Percentiles rank a stretch among this genome's conserved stretches.
Evolutionary conservation across 2,113 vertebrate genomes (phyloP).

Genomic region (Bagarius yarrelli): DNA sequence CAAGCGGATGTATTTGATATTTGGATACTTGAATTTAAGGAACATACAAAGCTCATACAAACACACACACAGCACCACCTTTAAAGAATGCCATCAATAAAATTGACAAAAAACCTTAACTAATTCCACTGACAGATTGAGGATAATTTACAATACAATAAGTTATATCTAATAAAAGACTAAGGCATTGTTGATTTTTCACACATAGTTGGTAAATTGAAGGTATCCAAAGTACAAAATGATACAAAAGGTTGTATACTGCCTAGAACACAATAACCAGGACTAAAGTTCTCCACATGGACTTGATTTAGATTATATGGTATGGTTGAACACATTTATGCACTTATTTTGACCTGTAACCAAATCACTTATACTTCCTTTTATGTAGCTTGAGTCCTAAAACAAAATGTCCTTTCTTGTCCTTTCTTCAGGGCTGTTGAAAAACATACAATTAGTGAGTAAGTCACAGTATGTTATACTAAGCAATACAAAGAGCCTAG

Average conservation of each 20-base stretch:
- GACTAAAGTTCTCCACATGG: not conserved
- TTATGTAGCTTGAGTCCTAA: not conserved
- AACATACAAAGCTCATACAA: not conserved
- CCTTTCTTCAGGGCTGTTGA: not conserved
- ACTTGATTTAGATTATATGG: not conserved
- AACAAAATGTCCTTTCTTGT: not conserved
- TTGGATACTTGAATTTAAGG: not conserved
- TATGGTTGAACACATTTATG: not conserved
- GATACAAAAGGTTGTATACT: not conserved
- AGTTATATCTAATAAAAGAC: not conserved
- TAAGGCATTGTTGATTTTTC: not conserved
- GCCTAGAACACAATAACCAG: not conserved
- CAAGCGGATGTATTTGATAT: not conserved
- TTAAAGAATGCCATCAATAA: not conserved
- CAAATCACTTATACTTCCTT: not conserved
- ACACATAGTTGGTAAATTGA: not conserved
- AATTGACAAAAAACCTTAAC: not conserved
- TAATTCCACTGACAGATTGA: not conserved
- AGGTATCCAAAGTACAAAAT: not conserved
- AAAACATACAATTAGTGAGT: not conserved
- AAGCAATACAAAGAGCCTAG: slow-evolving; percentile 9
- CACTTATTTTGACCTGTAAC: not conserved
- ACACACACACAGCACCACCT: not conserved
- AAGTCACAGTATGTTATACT: not conserved
- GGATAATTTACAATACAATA: not conserved